Evolutionary conservation across 2,888 invertebrate species (phyloP), one percentile per base, ranked within the genome.

Genomic region (Andrena hattorfiana): DNA sequence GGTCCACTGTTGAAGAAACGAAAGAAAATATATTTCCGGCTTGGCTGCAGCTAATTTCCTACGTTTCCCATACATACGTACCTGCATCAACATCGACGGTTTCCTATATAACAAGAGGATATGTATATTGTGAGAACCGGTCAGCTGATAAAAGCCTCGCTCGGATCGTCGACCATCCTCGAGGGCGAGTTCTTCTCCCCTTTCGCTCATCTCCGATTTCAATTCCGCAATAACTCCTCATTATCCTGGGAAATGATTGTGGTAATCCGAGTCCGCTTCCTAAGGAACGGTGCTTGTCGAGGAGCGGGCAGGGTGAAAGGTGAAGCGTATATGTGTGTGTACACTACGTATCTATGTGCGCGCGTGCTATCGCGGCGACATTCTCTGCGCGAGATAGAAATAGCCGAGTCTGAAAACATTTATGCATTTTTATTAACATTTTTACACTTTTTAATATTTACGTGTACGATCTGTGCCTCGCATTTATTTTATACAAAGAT

Each of bases 381-480:
- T 56, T 23, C 26, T 8, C 10, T 32, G 16, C 7, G 26, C 13
- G 76, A 73, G 69, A 79, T 80, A 75, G 88, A 86, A 83, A 51
- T 69, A 54, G 86, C 80, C 56, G 1, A 89, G 83, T 93, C 89
- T 92, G 92, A 93, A 94, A 94, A 94, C 93, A 93, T 93, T 93
- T 92, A 92, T 90, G 91, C 86, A 89, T 89, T 90, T 93, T 93
- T 94, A 93, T 94, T 92, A 93, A 93, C 93, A 93, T 92, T 93
- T 93, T 92, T 93, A 93, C 92, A 93, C 87, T 90, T 89, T 89
- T 88, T 87, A 91, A 90, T 92, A 92, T 89, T 92, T 92, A 92
- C 91, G 91, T 42, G 91, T 89, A 90, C 90, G 89, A 92, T 93
- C 90, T 89, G 89, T 87, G 79, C 87, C 87, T 90, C 90, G 86